These are phyloP conservation scores for Rhagonycha lutea DNA, from an alignment of 2,888 invertebrate species.

Conservation along the genomic window DNA sequence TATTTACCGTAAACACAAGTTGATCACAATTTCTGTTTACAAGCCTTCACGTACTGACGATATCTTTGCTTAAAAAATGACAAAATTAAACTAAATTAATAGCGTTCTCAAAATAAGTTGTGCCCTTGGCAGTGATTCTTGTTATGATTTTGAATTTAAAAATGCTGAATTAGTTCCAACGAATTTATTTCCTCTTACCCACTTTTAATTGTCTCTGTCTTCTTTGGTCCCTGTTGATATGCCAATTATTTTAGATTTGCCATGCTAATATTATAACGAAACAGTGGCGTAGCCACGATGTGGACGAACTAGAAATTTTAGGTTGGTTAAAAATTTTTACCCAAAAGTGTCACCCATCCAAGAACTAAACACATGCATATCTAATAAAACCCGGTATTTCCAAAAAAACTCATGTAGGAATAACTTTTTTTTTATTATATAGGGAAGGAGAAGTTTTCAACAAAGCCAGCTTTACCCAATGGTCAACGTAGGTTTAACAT, in stretches of 20 bases:
- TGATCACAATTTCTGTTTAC: background rate
- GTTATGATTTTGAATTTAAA: background rate
- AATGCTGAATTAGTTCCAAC: background rate
- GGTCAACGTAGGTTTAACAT: too few species aligned
- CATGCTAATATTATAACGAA: background rate
- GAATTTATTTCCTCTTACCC: background rate
- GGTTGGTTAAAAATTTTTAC: too few species aligned
- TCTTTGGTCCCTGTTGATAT: background rate
- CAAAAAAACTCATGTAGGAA: too few species aligned
- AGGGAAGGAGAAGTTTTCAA: too few species aligned
- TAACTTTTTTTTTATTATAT: too few species aligned
- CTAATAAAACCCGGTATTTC: too few species aligned
- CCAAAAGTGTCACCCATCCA: too few species aligned
- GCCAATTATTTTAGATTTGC: background rate
- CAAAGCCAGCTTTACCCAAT: too few species aligned
- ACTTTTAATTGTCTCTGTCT: background rate
- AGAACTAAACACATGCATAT: too few species aligned
- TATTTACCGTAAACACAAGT: constrained; percentile 17
- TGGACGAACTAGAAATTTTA: too few species aligned
- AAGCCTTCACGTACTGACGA: background rate
- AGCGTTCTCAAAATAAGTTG: constrained; percentile 4
- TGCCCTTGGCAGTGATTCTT: constrained; percentile 21
- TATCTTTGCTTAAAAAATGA: background rate
- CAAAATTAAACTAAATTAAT: background rate
- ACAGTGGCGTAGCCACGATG: too few species aligned